Percentiles rank a stretch among this genome's conserved stretches.
These are phyloP conservation scores for Hapalemur alaotrensis DNA, from an alignment of 2,797 vertebrate species.

Conservation along the genomic window DNA sequence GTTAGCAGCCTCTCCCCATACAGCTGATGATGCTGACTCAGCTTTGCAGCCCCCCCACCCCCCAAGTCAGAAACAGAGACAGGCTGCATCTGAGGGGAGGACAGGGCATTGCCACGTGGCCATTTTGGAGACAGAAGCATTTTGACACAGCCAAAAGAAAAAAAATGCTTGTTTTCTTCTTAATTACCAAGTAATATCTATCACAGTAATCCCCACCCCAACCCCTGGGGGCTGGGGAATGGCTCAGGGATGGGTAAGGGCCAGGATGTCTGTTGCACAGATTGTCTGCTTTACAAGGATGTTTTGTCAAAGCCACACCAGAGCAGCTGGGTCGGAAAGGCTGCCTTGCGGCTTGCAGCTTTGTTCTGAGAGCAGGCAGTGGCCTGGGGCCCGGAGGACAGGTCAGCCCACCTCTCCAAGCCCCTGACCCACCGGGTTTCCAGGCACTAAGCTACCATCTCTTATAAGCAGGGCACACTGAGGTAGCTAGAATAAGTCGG, in stretches of 20 bases:
- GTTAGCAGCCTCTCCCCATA: neutral
- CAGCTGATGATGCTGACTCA: neutral
- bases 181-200: neutral
- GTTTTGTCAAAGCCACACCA: neutral
- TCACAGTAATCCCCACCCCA: neutral
- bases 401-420: neutral
- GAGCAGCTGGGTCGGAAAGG: neutral
- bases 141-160: neutral
- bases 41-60: neutral
- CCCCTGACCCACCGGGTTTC: neutral
- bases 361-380: neutral
- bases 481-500: neutral
- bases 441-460: neutral
- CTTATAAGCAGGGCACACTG: neutral
- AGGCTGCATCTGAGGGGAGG: neutral
- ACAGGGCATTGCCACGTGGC: neutral
- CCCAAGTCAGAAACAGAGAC: neutral
- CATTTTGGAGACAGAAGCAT: conserved; percentile 44
- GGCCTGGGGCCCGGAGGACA: neutral
- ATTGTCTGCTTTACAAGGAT: neutral
- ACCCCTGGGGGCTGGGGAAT: neutral
- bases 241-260: neutral
- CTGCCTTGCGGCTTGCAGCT: neutral
- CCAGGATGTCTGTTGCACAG: neutral
- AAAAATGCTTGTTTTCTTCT: conserved; percentile 1